Base-by-base conservation (phyloP, 2,888 invertebrate species). In the Tortricodes alternella region DNA sequence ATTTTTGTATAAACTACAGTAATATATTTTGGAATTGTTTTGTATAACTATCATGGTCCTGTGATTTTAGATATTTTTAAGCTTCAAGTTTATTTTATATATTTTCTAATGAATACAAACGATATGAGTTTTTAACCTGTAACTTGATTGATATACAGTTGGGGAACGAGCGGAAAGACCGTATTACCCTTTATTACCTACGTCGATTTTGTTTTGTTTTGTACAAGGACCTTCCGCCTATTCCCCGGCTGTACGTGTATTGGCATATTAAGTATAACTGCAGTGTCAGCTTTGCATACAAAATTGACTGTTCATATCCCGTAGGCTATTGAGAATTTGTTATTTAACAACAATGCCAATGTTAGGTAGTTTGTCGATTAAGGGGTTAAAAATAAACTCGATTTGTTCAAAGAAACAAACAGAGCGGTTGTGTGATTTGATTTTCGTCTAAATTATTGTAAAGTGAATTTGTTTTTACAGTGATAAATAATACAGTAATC, bases 381-480 rank as follows among this genome's bases (percentile, higher is more conserved):
- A 44, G 44, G 44, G 44, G 27, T 44, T n/a, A 44, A 24, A 29
- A 44, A n/a, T 34, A 13, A 19, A n/a, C 16, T 41, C 16, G 23
- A 21, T 34, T 11, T 51, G 15, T 41, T 38, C 27, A 9, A 18
- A 21, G 21, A 35, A 43, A 34, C 38, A 48, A 27, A 32, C 53
- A 23, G 53, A 34, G 46, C 48, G 53, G 48, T 55, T 55, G 55
- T 55, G 55, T 55, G 23, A 55, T 43, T 48, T 18, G 46, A 48
- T 35, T 55, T 48, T 55, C 39, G 35, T 34, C 35, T 46, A 39
- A 37, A 48, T 55, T 55, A 48, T 55, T 55, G 46, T 48, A 48
- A 48, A 41, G 16, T 35, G 41, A 15, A 8, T 34, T 32, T 7
- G 24, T 53, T 38, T 53, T 37, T 39, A 34, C 24, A 49, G 35